phyloP scores from a whole-genome alignment of 2,888 invertebrate genomes.

The Elmis aenea region DNA sequence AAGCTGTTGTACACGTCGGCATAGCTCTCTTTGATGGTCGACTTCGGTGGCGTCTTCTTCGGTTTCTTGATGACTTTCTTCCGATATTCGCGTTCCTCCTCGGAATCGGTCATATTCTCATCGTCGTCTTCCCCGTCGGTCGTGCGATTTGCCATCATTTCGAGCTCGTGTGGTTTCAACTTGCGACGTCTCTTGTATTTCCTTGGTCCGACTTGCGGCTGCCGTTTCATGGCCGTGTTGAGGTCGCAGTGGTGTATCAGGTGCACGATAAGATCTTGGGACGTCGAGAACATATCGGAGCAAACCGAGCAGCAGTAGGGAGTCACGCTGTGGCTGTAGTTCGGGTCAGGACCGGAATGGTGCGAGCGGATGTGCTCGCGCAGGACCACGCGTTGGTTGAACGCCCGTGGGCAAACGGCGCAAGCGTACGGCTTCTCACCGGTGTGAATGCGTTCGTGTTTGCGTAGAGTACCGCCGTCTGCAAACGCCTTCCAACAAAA shows the following conservation, averaged over 20 bases:
- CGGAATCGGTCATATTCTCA: slow-evolving; percentile 33
- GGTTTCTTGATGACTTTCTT: slow-evolving; percentile 36
- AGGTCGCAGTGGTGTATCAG: slow-evolving; percentile 81
- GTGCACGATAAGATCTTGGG: slow-evolving; percentile 74
- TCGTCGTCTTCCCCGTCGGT: slow-evolving; percentile 43
- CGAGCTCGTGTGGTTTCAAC: slow-evolving; percentile 60
- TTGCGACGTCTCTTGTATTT: slow-evolving; percentile 79
- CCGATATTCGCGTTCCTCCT: slow-evolving; percentile 34
- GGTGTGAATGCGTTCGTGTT: slow-evolving; percentile 82
- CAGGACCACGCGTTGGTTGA: slow-evolving; percentile 80
- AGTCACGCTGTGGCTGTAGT: slow-evolving; percentile 57
- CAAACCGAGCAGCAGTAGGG: slow-evolving; percentile 75
- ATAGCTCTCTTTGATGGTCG: slow-evolving; percentile 42
- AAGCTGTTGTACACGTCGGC: slow-evolving; percentile 48
- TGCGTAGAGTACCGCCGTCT: slow-evolving; percentile 78
- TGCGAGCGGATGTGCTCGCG: slow-evolving; percentile 81
- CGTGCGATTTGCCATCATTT: slow-evolving; percentile 39
- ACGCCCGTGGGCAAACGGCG: slow-evolving; percentile 80
- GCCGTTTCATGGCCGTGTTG: slow-evolving; percentile 75
- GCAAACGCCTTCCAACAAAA: slow-evolving; percentile 89
- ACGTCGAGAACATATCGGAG: slow-evolving; percentile 62
- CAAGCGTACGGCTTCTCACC: slow-evolving; percentile 85
- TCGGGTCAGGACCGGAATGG: slow-evolving; percentile 75
- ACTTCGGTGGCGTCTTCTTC: slow-evolving; percentile 41
- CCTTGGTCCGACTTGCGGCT: slow-evolving; percentile 63